Base-by-base conservation (phyloP, 2,888 invertebrate species). In the Spisula solida region DNA sequence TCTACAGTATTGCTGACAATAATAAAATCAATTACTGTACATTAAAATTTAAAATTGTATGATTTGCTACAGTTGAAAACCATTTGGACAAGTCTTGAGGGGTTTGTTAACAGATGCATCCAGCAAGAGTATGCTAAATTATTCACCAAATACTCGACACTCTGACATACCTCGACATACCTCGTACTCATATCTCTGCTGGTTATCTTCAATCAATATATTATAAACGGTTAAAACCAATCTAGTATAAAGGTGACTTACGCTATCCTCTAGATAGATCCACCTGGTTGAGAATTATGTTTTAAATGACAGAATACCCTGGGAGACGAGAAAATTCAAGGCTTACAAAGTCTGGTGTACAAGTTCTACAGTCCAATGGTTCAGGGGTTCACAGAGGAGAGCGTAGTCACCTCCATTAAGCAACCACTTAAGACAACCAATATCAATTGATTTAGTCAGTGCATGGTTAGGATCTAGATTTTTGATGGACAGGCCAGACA, bases 71-170 rank as follows among this genome's bases (percentile, higher is more conserved):
- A 66, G 25, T 66, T 25, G 25, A 66, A n/a, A n/a, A 5, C 25
- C 20, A 25, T 66, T 66, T 2, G 41, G 4, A 66, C 60, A 10
- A n/a, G 12, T 5, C 60, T 25, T 18, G n/a, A 8, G 25, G n/a
- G 25, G 25, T n/a, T 25, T 66, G 25, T 25, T n/a, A 8, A 66
- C 8, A 66, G 5, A 25, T 25, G 25, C 60, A 66, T 25, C 10
- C 60, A 66, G 10, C 25, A 5, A 25, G n/a, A 66, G n/a, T 18
- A 2, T 25, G 25, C 60, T 66, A 66, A 66, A 66, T 34, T 31
- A 47, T 79, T 79, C 79, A 79, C 34, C 79, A 79, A 79, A 29
- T 79, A 34, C 79, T 79, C 8, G 0, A 79, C 34, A 79, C 34
- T n/a, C 34, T 79, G 41, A 79, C 47, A 34, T 31, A 47, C 79